Percentiles rank a stretch among this genome's conserved stretches.
These are phyloP conservation scores for Ciconia nigra DNA, from an alignment of 2,797 vertebrate genomes.

Conservation along the genomic window DNA sequence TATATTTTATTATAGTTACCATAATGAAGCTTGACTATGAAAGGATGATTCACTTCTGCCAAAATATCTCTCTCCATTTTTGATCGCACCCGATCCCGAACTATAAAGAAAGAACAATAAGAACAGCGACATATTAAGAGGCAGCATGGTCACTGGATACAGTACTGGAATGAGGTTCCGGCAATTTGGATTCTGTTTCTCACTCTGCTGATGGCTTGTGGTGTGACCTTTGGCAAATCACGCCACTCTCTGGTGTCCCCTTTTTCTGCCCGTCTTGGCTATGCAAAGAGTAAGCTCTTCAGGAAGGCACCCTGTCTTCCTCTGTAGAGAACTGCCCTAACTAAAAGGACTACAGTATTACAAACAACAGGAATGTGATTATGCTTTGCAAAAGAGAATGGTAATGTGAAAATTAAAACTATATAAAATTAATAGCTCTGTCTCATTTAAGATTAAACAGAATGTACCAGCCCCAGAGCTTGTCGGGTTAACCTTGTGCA, in stretches of 20 bases:
- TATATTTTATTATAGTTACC: constrained; percentile 74
- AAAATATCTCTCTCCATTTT: constrained; percentile 97
- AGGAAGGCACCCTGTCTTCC: neutral
- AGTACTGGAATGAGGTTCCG: neutral
- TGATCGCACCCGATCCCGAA: constrained; percentile 91
- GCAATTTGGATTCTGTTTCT: neutral
- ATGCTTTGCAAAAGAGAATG: neutral
- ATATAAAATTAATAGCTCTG: neutral
- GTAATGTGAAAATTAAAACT: neutral
- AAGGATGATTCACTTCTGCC: constrained; percentile 95
- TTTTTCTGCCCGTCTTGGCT: neutral
- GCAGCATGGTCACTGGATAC: neutral
- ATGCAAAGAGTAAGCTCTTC: neutral
- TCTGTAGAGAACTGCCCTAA: neutral
- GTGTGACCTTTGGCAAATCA: neutral
- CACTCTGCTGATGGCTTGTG: neutral
- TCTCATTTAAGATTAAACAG: neutral
- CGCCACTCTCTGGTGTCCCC: neutral
- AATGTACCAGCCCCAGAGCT: neutral
- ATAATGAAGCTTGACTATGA: constrained; percentile 95
- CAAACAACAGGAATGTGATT: neutral
- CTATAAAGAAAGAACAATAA: constrained; percentile 65
- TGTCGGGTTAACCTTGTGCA: neutral
- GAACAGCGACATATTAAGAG: neutral
- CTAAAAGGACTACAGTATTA: neutral